phyloP scores from a whole-genome alignment of 2,113 vertebrate genomes.

The Athene noctua region DNA sequence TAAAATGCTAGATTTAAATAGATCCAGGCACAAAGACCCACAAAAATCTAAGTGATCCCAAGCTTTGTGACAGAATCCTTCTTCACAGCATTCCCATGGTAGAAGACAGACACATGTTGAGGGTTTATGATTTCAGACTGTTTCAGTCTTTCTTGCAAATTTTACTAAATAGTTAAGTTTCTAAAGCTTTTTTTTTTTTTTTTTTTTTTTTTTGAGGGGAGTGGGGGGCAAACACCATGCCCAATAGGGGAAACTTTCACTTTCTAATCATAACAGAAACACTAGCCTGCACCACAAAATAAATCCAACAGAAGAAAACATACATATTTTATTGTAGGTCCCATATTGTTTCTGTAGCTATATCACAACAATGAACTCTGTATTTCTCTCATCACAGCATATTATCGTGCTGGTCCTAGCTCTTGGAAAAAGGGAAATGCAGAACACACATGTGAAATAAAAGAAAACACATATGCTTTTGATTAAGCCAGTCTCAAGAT shows the following conservation, averaged over 20 bases:
- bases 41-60: neutral
- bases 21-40: slow-evolving; percentile 31
- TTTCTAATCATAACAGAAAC: neutral
- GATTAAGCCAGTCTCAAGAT: neutral
- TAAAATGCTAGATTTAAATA: slow-evolving; percentile 31
- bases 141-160: neutral
- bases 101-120: neutral
- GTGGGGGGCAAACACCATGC: neutral
- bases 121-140: neutral
- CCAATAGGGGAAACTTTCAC: neutral
- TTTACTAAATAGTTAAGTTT: neutral
- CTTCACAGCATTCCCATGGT: neutral
- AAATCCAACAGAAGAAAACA: neutral
- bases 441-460: slow-evolving; percentile 34
- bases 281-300: neutral
- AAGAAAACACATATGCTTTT: slow-evolving; percentile 35
- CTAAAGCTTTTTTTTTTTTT: neutral
- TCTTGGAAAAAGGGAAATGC: slow-evolving; percentile 9
- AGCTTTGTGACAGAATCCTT: neutral
- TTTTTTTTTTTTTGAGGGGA: neutral
- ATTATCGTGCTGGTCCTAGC: neutral
- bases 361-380: neutral
- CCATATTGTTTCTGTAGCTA: neutral
- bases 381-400: neutral
- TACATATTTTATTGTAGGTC: neutral